Base-by-base conservation (phyloP, 2,888 invertebrate species). In the Acronicta psi region DNA sequence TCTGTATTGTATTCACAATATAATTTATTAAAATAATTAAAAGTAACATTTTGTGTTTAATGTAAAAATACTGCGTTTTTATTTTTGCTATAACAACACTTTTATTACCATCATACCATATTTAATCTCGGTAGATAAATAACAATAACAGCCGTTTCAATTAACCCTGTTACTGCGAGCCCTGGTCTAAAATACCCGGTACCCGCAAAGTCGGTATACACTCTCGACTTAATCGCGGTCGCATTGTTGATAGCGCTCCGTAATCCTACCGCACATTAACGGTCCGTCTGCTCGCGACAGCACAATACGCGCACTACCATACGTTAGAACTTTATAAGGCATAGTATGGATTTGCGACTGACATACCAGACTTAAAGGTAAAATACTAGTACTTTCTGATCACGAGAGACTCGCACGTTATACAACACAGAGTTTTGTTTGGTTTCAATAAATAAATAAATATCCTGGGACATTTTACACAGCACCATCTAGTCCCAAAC, bases 281-380 rank as follows among this genome's bases (percentile, higher is more conserved):
- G 65, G 77, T 67, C 69, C 80, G 85, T 84, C 86, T 90, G 91
- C 67, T 65, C 64, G 41, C 83, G 89, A 89, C 88, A 87, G 85
- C 81, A 75, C 82, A 83, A 83, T 82, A 82, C 80, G 69, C 68
- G 71, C 64, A 47, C 58, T 59, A 73, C 81, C 81, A 75, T 83
- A 82, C 79, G 73, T 83, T 83, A 80, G 70, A 73, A 78, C 67
- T 71, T 76, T 78, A 68, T 79, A 80, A 69, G 67, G 56, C 40
- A 50, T 31, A 34, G 42, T 43, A 41, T 70, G 77, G 55, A 85
- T 80, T 73, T 79, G 77, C 83, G 78, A 78, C 49, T 75, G 25
- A 62, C 58, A 46, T 52, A 29, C 11, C 3, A 7, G n/a, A n/a
- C 34, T 3, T 4, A 4, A n/a, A 5, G n/a, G 1, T 11, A 4